These are phyloP conservation scores for Apamea epomidion DNA, from an alignment of 2,888 invertebrate genomes.

Conservation along the genomic window DNA sequence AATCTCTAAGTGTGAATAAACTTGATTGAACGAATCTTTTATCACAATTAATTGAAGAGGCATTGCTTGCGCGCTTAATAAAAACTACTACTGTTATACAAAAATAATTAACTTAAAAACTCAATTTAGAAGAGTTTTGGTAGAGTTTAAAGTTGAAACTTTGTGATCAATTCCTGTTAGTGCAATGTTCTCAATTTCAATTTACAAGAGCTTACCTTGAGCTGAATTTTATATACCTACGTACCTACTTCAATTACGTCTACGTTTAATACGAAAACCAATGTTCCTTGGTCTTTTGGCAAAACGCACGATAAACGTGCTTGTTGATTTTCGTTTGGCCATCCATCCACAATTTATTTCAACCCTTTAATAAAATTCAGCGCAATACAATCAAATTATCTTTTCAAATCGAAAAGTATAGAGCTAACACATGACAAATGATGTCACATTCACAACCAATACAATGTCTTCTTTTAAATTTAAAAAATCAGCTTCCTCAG, in stretches of 20 bases:
- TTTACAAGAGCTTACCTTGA: background rate
- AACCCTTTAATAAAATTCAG: background rate
- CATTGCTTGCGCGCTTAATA: background rate
- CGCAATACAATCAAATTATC: background rate
- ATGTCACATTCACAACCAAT: constrained; percentile 34
- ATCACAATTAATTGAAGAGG: constrained; percentile 17
- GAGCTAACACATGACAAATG: background rate
- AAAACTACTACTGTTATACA: background rate
- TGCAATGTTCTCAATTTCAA: too few species aligned
- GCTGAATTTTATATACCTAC: background rate
- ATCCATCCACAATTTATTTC: background rate
- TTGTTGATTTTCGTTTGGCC: background rate
- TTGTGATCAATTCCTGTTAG: background rate
- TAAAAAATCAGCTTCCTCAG: constrained; percentile 64
- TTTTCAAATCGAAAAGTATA: background rate
- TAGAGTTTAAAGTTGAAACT: background rate
- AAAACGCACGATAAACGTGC: background rate
- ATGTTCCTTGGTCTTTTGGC: background rate
- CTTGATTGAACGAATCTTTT: constrained; percentile 39
- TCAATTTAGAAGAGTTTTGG: background rate
- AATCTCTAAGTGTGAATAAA: constrained; percentile 19
- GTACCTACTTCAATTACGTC: background rate
- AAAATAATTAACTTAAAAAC: background rate
- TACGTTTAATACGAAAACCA: background rate
- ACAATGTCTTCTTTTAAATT: constrained; percentile 55